Conservation (phyloP, 2,888 invertebrate species). For the Melipona bicolor region DNA sequence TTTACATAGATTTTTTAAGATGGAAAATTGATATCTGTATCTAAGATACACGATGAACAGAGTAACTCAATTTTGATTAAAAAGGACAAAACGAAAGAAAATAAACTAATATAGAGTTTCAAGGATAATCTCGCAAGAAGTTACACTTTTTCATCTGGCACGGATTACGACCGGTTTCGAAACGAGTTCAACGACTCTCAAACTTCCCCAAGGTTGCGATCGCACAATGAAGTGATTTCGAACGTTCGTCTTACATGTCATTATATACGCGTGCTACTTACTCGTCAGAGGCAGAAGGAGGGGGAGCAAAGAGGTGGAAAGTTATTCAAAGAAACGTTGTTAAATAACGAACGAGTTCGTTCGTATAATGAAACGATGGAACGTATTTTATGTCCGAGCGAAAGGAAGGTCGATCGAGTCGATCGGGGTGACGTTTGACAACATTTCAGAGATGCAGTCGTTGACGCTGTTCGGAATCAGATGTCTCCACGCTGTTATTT, state of each 20-base stretch:
- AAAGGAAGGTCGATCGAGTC: slow-evolving; percentile 31
- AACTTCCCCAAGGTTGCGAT: background rate
- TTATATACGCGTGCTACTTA: too few relatives aligned
- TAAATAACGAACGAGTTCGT: slow-evolving; percentile 26
- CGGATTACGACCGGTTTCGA: slow-evolving; percentile 2
- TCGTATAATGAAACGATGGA: background rate
- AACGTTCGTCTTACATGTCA: background rate
- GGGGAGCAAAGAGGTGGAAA: background rate
- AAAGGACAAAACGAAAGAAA: background rate
- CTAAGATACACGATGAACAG: background rate
- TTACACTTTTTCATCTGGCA: background rate
- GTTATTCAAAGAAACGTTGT: background rate
- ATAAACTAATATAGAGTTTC: background rate
- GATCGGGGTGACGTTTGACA: background rate
- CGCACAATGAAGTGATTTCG: background rate
- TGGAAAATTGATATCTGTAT: background rate
- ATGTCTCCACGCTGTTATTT: background rate
- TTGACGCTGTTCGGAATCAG: background rate
- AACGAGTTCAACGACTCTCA: slow-evolving; percentile 22
- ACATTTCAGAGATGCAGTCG: background rate
- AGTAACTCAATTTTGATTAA: background rate
- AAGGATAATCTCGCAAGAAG: background rate
- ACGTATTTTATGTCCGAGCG: slow-evolving; percentile 4
- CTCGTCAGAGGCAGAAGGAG: too few relatives aligned
- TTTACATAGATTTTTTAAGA: background rate